These are phyloP conservation scores for Aphelinus certus DNA, from an alignment of 1,140 invertebrate genomes.

Conservation along the genomic window DNA sequence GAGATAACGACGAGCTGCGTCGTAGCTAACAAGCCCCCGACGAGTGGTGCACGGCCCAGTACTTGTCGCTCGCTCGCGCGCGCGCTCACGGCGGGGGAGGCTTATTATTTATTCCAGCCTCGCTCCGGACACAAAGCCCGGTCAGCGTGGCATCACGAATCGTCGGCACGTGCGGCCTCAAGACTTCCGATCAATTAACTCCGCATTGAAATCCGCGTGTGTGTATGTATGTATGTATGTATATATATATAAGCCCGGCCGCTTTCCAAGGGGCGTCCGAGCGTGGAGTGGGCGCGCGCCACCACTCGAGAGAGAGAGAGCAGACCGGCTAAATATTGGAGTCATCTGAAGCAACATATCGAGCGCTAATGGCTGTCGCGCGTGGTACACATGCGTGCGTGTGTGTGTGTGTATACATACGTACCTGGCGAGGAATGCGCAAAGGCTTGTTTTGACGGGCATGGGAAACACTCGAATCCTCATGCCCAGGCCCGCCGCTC, in stretches of 20 bases:
- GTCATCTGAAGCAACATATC: conserved; percentile 21
- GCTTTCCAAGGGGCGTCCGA: conserved; percentile 7
- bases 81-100: not conserved
- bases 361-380: conserved; percentile 20
- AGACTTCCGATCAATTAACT: conserved; percentile 62
- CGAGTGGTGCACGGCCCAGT: no score
- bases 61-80: not conserved
- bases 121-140: not conserved
- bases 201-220: conserved; percentile 9
- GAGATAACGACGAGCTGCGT: no score
- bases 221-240: no score
- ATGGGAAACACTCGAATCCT: conserved; percentile 49
- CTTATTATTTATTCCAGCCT: conserved; percentile 19
- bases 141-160: conserved; percentile 10
- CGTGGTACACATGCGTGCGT: not conserved
- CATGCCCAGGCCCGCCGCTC: conserved; percentile 14
- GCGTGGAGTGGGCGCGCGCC: not conserved
- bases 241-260: no score
- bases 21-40: no score
- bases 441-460: conserved; percentile 38
- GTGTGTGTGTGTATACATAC: conserved; percentile 1
- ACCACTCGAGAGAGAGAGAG: not conserved
- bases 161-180: conserved; percentile 54
- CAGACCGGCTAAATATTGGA: conserved; percentile 15
- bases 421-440: not conserved